phyloP scores from a whole-genome alignment of 2,888 invertebrate genomes.

The Ochropacha duplaris region DNA sequence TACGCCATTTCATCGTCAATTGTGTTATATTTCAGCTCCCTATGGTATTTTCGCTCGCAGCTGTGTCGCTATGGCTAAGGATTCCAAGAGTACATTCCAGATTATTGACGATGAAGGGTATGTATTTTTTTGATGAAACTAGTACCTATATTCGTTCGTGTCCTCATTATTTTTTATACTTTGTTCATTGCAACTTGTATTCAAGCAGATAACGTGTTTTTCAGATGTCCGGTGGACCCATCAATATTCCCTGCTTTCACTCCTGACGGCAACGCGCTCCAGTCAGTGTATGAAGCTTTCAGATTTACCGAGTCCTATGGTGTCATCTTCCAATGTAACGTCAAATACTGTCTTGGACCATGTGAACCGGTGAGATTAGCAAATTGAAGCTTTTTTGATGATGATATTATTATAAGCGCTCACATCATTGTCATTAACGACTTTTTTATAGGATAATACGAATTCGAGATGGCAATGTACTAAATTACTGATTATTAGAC shows the following conservation, averaged over 20 bases:
- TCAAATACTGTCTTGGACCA: slow-evolving; percentile 97
- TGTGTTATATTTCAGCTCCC: slow-evolving; percentile 86
- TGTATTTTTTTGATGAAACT: neutral
- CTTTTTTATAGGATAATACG: slow-evolving; percentile 14
- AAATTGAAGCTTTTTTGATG: slow-evolving; percentile 11
- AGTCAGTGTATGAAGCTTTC: slow-evolving; percentile 96
- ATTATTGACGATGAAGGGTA: slow-evolving; percentile 97
- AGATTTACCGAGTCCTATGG: slow-evolving; percentile 98
- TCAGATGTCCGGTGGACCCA: slow-evolving; percentile 94
- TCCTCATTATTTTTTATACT: neutral
- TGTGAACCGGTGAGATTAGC: slow-evolving; percentile 91
- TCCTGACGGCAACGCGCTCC: slow-evolving; percentile 94
- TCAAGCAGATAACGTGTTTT: neutral
- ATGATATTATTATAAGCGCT: too few species aligned
- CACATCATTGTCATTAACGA: slow-evolving; percentile 12
- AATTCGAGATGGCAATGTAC: slow-evolving; percentile 28
- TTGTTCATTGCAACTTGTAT: neutral
- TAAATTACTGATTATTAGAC: slow-evolving; percentile 25
- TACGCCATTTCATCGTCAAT: slow-evolving; percentile 6
- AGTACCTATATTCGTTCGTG: neutral
- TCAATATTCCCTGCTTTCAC: slow-evolving; percentile 96
- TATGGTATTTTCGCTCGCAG: slow-evolving; percentile 97
- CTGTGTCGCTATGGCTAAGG: slow-evolving; percentile 98
- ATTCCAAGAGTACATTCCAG: slow-evolving; percentile 97
- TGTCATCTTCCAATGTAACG: slow-evolving; percentile 98